phyloP scores from a whole-genome alignment of 2,888 invertebrate genomes.

The Rapana venosa region DNA sequence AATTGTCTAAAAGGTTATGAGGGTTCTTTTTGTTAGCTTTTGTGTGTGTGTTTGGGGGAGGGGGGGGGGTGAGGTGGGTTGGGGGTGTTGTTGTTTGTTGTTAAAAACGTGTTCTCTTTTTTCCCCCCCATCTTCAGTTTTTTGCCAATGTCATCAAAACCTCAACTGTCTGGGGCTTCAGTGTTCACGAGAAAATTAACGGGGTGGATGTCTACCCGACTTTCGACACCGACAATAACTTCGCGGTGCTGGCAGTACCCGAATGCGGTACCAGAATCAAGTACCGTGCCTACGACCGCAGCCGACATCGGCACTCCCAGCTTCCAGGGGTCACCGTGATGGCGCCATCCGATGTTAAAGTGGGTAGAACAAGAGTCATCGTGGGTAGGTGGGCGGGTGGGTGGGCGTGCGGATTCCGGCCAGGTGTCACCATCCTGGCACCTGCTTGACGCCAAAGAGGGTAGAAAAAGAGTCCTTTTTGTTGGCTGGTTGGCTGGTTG shows the following conservation, averaged over 20 bases:
- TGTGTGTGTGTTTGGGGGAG: background rate
- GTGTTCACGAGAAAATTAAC: background rate
- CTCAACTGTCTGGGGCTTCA: slow-evolving; percentile 12
- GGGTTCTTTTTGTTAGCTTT: background rate
- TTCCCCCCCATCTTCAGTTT: background rate
- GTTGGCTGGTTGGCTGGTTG: too few relatives aligned
- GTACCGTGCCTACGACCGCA: slow-evolving; percentile 27
- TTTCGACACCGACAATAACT: slow-evolving; percentile 11
- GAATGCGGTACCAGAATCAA: slow-evolving; percentile 26
- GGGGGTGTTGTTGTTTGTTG: too few relatives aligned
- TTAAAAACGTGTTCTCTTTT: background rate
- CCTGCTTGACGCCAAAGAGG: too few relatives aligned
- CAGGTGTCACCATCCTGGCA: too few relatives aligned
- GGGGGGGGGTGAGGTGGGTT: too few relatives aligned
- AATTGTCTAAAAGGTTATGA: background rate
- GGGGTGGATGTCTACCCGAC: slow-evolving; percentile 26
- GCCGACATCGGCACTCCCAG: background rate
- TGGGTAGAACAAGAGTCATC: background rate
- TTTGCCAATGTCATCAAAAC: background rate
- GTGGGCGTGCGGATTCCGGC: too few relatives aligned
- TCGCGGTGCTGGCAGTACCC: slow-evolving; percentile 24
- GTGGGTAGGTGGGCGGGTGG: too few relatives aligned
- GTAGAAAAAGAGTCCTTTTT: background rate
- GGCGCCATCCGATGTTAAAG: background rate
- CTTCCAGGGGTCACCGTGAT: slow-evolving; percentile 18